A percentile compares a stretch with the other conserved stretches of the same genome.
phyloP scores from a whole-genome alignment of 1,140 invertebrate species.

The Steinernema khuongi region DNA sequence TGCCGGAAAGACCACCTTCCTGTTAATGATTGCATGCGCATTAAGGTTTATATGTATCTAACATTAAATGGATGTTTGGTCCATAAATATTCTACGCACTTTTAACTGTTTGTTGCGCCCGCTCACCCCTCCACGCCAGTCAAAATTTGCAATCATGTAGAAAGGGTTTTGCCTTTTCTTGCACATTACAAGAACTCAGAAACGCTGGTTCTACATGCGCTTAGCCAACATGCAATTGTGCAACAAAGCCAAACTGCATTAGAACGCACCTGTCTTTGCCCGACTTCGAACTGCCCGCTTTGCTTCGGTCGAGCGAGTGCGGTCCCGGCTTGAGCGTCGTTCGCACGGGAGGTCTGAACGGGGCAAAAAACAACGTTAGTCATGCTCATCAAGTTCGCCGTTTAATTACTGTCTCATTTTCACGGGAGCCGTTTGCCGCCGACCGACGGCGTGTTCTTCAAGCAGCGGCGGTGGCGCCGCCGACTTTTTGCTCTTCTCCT shows the following conservation, averaged over 20 bases:
- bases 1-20: too few relatives aligned
- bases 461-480: conserved; percentile 59
- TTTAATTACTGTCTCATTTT: conserved; percentile 39
- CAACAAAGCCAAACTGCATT: too few relatives aligned
- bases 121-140: too few relatives aligned
- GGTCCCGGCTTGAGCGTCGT: conserved; percentile 20
- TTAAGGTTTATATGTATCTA: too few relatives aligned
- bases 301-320: neutral
- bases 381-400: conserved; percentile 25
- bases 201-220: neutral
- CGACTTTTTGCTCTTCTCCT: conserved; percentile 12
- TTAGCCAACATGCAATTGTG: neutral
- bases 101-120: too few relatives aligned
- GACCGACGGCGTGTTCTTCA: conserved; percentile 50
- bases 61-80: too few relatives aligned
- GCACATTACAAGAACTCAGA: too few relatives aligned
- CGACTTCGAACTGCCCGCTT: neutral
- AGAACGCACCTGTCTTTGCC: conserved; percentile 16
- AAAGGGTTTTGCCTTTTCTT: too few relatives aligned
- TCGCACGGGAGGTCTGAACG: neutral
- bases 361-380: neutral
- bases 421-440: conserved; percentile 33
- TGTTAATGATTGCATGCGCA: too few relatives aligned
- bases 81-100: too few relatives aligned
- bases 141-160: too few relatives aligned